Base-by-base conservation (phyloP, 1,140 invertebrate genomes). In the Temnothorax nylanderi region DNA sequence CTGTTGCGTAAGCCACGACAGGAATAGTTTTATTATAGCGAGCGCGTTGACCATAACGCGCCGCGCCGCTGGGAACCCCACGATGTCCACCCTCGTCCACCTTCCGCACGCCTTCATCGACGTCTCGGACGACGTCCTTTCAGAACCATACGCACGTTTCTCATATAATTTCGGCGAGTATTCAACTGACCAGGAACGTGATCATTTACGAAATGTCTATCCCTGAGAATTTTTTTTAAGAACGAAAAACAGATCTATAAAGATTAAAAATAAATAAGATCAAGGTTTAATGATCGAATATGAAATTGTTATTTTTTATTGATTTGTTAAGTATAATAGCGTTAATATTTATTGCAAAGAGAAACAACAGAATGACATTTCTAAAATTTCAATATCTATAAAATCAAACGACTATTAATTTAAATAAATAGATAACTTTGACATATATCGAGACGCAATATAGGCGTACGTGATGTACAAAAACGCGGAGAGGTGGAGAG, bases 1-100 rank as follows among this genome's bases (percentile, higher is more conserved):
- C 54, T n/a, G 21, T 82, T 65, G 47, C 67, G 37, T 54, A 62
- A 49, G 65, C 58, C 54, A 78, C 75, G 88, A 92, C 92, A 91
- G 87, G 88, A 93, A 93, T 92, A 93, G 92, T 93, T 93, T 93
- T 93, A 93, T 93, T 93, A 93, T 93, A 91, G 92, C 90, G 65
- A 85, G 64, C 89, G 71, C 88, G 90, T 89, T 88, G 90, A 87
- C 90, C 91, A 93, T 93, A 93, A 90, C 88, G 74, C 75, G 60
- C 56, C 37, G 26, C 0, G 60, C 56, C 32, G 26, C 0, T 60
- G 34, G 21, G 37, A 76, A 69, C 88, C 78, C 90, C 41, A 49
- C 47, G 51, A 58, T 65, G 41, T 11, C 18, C 60, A 21, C 74
- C 26, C 44, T 5, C 21, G n/a, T 13, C 51, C 69, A 26, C 62